Base-by-base conservation (phyloP, 2,113 vertebrate species). In the Rhinoptilus africanus region DNA sequence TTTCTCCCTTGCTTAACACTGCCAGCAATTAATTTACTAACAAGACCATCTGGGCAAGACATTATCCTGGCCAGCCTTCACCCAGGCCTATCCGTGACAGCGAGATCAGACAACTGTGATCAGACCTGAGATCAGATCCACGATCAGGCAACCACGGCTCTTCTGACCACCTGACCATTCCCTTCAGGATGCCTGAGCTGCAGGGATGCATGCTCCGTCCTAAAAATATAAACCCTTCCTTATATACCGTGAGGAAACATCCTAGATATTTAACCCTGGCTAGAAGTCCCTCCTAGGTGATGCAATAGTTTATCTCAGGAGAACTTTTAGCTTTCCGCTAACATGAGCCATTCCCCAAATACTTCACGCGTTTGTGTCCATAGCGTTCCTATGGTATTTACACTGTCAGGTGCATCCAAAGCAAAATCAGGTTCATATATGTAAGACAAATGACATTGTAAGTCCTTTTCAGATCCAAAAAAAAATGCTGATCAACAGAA, bases 141-240 rank as follows among this genome's bases (percentile, higher is more conserved):
- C 9, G 34, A 68, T n/a, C 56, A 76, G 63, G 64, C 66, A 66
- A n/a, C 30, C 64, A 22, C 48, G 28, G 39, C 62, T 57, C 59
- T 76, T 79, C 62, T 28, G 22, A 67, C n/a, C 83, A 50, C 67
- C 72, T 93, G 93, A 57, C 50, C 28, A 7, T 71, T 87, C 84
- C 83, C 60, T 81, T 94, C 87, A 89, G 86, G 79, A 60, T 74
- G 76, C 83, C 92, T 67, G 75, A 69, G 82, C 67, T 63, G 51
- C 67, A 62, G 41, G 50, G 79, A 66, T 76, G 66, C 20, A 8
- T n/a, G 37, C 32, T 68, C 64, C 1, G 1, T 63, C 69, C 96
- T 87, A 96, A 92, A 95, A 92, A 95, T 94, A 96, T 87, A 96
- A 95, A 82, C n/a, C 34, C 56, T 75, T 59, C 54, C 60, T 90